Conservation (phyloP, 2,797 vertebrate genomes). For the Aselliscus stoliczkanus region DNA sequence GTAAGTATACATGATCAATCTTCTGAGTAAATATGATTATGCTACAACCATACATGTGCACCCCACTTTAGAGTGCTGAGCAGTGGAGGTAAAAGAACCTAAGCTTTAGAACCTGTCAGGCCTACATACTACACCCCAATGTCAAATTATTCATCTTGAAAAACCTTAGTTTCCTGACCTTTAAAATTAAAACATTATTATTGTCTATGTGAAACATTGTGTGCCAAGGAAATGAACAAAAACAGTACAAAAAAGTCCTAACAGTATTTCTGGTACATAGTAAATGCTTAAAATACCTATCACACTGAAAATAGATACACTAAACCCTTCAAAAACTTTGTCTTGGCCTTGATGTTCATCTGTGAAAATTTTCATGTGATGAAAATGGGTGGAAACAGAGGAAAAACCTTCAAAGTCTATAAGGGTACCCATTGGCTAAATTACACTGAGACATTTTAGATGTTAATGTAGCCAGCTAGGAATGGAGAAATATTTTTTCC, state of each 20-base stretch:
- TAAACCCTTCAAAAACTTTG: background rate
- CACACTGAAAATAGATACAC: background rate
- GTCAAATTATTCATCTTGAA: background rate
- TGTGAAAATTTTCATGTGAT: background rate
- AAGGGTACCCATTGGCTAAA: background rate
- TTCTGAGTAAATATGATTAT: background rate
- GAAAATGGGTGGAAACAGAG: background rate
- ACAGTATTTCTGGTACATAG: background rate
- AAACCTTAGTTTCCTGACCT: background rate
- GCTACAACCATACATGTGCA: background rate
- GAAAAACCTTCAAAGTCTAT: background rate
- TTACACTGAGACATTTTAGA: background rate
- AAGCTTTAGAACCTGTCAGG: background rate
- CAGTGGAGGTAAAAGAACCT: accelerated
- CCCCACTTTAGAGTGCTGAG: background rate
- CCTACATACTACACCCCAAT: background rate
- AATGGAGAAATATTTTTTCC: background rate
- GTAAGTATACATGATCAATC: background rate
- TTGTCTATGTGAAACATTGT: background rate
- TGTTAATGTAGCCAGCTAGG: background rate
- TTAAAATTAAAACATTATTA: conserved; percentile 13
- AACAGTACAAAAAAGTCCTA: background rate
- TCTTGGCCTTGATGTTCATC: background rate
- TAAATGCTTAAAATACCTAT: background rate
- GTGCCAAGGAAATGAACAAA: background rate